These are phyloP conservation scores for Erinaceus europaeus DNA, from an alignment of 2,113 vertebrate genomes.

Conservation along the genomic window DNA sequence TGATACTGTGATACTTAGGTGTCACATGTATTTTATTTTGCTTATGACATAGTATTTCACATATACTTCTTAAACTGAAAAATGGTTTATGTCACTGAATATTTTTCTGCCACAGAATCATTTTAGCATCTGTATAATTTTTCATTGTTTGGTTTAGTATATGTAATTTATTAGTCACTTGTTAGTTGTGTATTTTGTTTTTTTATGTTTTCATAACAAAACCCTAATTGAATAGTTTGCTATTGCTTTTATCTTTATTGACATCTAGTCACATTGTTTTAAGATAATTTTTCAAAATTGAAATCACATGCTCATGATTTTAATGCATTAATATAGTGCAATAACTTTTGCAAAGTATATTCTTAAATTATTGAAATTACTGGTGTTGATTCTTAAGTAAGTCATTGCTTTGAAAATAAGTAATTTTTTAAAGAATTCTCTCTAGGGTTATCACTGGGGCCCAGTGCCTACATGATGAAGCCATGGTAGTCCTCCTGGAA, in stretches of 20 bases:
- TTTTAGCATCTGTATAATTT: not conserved
- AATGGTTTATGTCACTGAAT: not conserved
- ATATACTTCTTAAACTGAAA: not conserved
- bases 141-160: not conserved
- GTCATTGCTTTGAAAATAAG: not conserved
- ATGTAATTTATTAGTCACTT: not conserved
- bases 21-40: not conserved
- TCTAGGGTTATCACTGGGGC: too few species aligned
- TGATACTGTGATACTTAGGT: not conserved
- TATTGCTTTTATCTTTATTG: not conserved
- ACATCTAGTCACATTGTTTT: not conserved
- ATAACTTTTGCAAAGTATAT: not conserved
- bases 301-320: not conserved
- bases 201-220: not conserved
- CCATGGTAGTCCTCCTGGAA: too few species aligned
- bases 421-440: too few species aligned
- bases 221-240: not conserved
- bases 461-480: too few species aligned
- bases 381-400: not conserved
- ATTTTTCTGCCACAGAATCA: not conserved
- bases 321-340: not conserved
- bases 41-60: not conserved
- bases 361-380: not conserved
- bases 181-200: not conserved
- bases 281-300: not conserved